Conservation (phyloP, 2,113 vertebrate species). For the Amazona guildingii region DNA sequence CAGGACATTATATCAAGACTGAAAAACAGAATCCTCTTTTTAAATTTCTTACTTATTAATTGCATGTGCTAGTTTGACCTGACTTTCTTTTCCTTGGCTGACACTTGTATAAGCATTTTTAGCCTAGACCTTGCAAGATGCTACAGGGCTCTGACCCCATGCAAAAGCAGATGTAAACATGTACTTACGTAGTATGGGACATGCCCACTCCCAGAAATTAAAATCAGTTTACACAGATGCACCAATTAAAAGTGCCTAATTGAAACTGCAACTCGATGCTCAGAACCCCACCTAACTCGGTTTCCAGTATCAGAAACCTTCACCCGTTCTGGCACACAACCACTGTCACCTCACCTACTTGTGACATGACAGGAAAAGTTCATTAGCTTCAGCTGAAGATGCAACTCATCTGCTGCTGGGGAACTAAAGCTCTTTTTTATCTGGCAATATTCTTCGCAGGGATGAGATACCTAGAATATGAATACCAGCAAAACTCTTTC, state of each 20-base stretch:
- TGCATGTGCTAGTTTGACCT: neutral
- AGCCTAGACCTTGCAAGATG: neutral
- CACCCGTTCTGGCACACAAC: neutral
- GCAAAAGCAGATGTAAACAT: neutral
- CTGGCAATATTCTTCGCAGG: neutral
- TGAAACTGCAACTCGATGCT: neutral
- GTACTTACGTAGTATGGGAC: neutral
- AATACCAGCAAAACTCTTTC: neutral
- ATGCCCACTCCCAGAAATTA: neutral
- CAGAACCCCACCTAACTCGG: neutral
- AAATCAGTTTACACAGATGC: neutral
- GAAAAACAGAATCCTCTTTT: neutral
- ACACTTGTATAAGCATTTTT: neutral
- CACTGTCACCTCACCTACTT: neutral
- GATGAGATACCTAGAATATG: neutral
- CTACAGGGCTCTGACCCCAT: neutral
- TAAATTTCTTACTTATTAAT: neutral
- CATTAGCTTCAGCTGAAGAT: neutral
- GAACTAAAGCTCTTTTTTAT: neutral
- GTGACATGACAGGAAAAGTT: neutral
- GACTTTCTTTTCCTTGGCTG: neutral
- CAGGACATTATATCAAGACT: neutral
- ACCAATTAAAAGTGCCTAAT: neutral
- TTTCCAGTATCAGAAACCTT: neutral
- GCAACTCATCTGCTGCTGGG: neutral